These are phyloP conservation scores for Sycophaga agraensis DNA, from an alignment of 1,140 invertebrate genomes.

Conservation along the genomic window DNA sequence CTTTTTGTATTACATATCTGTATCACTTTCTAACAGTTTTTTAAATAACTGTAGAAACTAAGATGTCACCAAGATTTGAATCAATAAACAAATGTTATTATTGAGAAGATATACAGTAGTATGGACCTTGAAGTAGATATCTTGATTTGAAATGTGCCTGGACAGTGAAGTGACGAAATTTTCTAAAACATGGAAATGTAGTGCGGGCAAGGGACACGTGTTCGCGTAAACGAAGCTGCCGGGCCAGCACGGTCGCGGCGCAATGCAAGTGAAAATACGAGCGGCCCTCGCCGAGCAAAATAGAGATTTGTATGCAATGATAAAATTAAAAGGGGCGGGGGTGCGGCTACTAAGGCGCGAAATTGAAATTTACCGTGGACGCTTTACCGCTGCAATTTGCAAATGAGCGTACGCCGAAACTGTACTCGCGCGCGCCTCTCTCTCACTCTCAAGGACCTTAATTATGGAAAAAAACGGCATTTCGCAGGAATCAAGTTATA, in stretches of 20 bases:
- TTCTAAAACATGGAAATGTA: slow-evolving; percentile 10
- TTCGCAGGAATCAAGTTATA: too few relatives aligned
- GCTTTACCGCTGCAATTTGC: slow-evolving; percentile 28
- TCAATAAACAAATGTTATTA: too few relatives aligned
- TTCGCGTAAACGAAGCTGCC: slow-evolving; percentile 27
- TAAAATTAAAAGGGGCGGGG: slow-evolving; percentile 28
- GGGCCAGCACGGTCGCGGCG: not conserved
- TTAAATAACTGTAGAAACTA: too few relatives aligned
- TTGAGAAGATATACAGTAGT: too few relatives aligned
- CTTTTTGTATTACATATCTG: too few relatives aligned
- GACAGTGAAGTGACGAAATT: too few relatives aligned
- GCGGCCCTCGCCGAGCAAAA: slow-evolving; percentile 14
- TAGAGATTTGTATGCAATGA: slow-evolving; percentile 38
- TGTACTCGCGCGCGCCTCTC: too few relatives aligned
- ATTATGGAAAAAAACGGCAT: slow-evolving; percentile 20
- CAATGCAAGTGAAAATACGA: slow-evolving; percentile 21
- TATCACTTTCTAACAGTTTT: too few relatives aligned
- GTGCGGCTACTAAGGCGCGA: not conserved
- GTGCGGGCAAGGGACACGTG: slow-evolving; percentile 26
- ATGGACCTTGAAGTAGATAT: too few relatives aligned
- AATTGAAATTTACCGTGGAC: slow-evolving; percentile 33
- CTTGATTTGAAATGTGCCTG: too few relatives aligned
- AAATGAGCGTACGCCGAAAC: slow-evolving; percentile 25
- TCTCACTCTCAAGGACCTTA: not conserved
- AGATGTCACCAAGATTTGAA: too few relatives aligned